Base-by-base conservation (phyloP, 2,888 invertebrate species). In the Pristionchus mayeri region DNA sequence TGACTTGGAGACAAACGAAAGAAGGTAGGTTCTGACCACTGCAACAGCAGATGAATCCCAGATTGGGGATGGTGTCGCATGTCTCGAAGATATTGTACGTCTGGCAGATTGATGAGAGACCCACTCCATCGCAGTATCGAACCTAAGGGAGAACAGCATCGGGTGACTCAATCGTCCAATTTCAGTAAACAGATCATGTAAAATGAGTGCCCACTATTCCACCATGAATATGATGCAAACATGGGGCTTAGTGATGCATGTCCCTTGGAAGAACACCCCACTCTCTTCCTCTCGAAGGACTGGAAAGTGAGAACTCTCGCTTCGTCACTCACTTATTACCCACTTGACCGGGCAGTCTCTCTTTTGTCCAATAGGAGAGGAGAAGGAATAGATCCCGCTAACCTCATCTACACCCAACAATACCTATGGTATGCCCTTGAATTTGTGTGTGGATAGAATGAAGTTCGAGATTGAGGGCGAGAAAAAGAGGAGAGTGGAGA, bases 31-130 rank as follows among this genome's bases (percentile, higher is more conserved):
- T 21, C 76, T 89, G 84, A 79, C 88, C 90, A 27, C 88, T 85
- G 86, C 91, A 92, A 67, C 91, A 92, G 75, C 92, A 92, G 79
- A 92, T 90, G 85, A 89, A 89, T 30, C 91, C 91, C 34, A 92
- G 87, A 76, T 89, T 90, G 52, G 91, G 91, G 52, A 92, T 90
- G 44, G 86, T 91, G 52, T 91, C 90, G 71, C 92, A 92, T 9
- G 90, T 86, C 84, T 92, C 91, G 54, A 90, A 86, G 30, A 91
- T 88, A 6, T 91, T 87, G 67, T 92, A 92, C 3, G 92, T 91
- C 86, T 91, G 89, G 75, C 92, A 92, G 78, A 92, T 92, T 4
- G 91, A 92, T 0, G 91, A 89, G 9, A 89, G 88, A 3, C 91
- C 91, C 1, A 89, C 88, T 21, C 92, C 92, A 81, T 92, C 92